Evolutionary conservation across 2,113 vertebrate species (phyloP).

Genomic region (Empidonax alnorum): DNA sequence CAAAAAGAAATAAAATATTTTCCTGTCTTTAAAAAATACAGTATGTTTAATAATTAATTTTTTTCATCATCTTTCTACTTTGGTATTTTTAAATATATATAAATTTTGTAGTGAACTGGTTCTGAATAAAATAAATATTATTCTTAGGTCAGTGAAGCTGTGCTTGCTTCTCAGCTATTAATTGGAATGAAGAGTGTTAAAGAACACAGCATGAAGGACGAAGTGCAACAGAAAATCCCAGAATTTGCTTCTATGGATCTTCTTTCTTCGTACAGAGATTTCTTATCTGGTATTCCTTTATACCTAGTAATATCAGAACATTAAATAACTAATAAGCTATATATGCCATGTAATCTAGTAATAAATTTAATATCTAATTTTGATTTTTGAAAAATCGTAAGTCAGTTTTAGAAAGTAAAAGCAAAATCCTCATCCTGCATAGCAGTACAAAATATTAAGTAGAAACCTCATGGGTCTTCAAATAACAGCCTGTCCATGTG

Average conservation of each 20-base stretch:
- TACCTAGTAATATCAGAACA: not conserved
- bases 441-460: not conserved
- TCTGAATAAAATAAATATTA: not conserved
- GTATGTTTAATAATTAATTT: not conserved
- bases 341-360: not conserved
- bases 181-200: conserved; percentile 64
- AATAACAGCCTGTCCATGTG: not conserved
- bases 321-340: not conserved
- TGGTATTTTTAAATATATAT: not conserved
- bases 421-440: not conserved
- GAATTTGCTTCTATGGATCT: conserved; percentile 81
- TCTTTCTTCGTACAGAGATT: conserved; percentile 74
- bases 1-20: not conserved
- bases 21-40: not conserved
- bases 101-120: not conserved
- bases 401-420: not conserved
- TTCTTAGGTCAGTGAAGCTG: conserved; percentile 76
- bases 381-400: not conserved
- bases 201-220: conserved; percentile 36
- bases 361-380: not conserved
- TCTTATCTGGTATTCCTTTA: conserved; percentile 74
- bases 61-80: not conserved
- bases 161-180: conserved; percentile 67
- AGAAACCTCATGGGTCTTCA: not conserved
- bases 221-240: conserved; percentile 67